Percentiles rank a stretch among this genome's conserved stretches.
Conservation (phyloP, 1,140 invertebrate genomes). For the Drosophila yakuba region DNA sequence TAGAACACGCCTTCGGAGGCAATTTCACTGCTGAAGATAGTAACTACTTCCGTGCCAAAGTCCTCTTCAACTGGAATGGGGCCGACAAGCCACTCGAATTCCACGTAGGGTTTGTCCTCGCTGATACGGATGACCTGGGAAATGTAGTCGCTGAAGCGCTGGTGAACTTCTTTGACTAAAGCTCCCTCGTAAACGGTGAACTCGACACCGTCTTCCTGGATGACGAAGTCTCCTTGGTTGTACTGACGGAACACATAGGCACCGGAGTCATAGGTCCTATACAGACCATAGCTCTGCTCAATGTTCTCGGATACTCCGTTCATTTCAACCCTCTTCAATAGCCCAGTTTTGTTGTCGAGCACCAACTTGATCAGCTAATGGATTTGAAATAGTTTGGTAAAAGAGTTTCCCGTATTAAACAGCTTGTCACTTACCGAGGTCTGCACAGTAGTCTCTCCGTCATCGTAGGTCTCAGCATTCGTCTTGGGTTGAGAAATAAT, state of each 20-base stretch:
- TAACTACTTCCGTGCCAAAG: conserved; percentile 93
- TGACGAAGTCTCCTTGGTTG: conserved; percentile 72
- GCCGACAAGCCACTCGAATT: conserved; percentile 97
- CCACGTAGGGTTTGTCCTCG: conserved; percentile 88
- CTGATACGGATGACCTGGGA: conserved; percentile 93
- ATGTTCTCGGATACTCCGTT: conserved; percentile 78
- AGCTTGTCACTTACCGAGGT: conserved; percentile 49
- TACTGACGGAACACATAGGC: conserved; percentile 94
- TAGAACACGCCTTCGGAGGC: conserved; percentile 90
- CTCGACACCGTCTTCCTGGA: conserved; percentile 84
- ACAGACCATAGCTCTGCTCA: conserved; percentile 91
- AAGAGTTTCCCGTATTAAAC: not conserved
- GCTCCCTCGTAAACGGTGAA: conserved; percentile 87
- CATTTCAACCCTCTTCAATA: conserved; percentile 86
- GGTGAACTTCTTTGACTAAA: conserved; percentile 93
- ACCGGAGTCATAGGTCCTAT: conserved; percentile 90
- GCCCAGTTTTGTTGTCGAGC: conserved; percentile 77
- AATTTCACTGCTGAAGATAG: conserved; percentile 89
- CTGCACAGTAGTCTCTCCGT: conserved; percentile 48
- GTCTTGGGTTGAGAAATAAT: not conserved
- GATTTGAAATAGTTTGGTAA: not conserved
- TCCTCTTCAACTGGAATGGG: conserved; percentile 93
- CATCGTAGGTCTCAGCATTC: conserved; percentile 11
- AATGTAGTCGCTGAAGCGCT: conserved; percentile 90
- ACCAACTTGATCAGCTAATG: conserved; percentile 47